These are phyloP conservation scores for Trichopria drosophilae DNA, from an alignment of 2,888 invertebrate species.

Conservation along the genomic window DNA sequence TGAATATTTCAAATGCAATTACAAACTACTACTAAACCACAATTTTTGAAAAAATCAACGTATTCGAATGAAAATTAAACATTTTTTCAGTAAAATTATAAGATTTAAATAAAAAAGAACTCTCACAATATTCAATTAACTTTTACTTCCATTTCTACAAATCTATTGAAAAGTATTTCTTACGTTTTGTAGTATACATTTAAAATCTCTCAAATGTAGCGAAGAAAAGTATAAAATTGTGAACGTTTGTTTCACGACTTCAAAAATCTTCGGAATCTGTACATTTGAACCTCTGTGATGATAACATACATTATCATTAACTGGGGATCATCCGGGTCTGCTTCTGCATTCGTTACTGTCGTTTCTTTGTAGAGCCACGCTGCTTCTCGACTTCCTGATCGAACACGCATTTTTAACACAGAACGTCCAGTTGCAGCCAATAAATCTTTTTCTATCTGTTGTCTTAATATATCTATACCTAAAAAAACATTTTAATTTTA, in stretches of 20 bases:
- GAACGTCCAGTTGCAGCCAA: constrained; percentile 61
- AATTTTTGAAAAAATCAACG: no score
- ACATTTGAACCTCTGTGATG: constrained; percentile 62
- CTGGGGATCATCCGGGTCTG: constrained; percentile 62
- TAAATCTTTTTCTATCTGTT: constrained; percentile 60
- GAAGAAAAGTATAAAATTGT: not conserved
- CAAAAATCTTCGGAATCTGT: constrained; percentile 62
- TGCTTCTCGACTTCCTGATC: constrained; percentile 63
- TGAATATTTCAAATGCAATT: no score
- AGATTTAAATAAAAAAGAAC: no score
- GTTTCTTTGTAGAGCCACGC: constrained; percentile 70
- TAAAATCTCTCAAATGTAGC: no score
- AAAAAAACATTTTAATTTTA: constrained; percentile 10
- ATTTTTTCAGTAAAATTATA: no score
- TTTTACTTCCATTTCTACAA: no score
- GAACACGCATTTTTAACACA: constrained; percentile 63
- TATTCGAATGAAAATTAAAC: no score
- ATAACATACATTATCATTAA: constrained; percentile 64
- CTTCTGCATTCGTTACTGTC: constrained; percentile 61
- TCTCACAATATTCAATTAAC: no score
- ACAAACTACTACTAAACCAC: no score
- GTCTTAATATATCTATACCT: constrained; percentile 60
- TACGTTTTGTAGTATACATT: no score
- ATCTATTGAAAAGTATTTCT: no score
- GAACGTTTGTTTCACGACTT: constrained; percentile 42